Base-by-base conservation (phyloP, 92 coral and sea anemone genomes). In the Ricordea florida region DNA sequence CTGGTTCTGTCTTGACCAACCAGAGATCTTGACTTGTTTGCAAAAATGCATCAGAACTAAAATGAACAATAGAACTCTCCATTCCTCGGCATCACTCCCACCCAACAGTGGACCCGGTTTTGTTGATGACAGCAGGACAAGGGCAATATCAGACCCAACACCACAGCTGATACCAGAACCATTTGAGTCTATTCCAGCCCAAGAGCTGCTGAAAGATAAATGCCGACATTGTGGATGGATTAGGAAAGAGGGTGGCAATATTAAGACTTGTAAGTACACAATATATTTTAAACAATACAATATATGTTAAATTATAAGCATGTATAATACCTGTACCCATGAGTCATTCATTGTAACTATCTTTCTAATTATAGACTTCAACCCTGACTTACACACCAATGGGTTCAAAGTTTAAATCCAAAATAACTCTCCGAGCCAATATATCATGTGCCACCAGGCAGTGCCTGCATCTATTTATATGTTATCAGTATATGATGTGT, bases 141-240 rank as follows among this genome's bases (percentile, higher is more conserved):
- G 78, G 15, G 28, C 86, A 0, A 23, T 13, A 7, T 52, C 57
- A 30, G 81, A 58, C 13, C 26, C 81, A 15, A 72, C 45, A 1
- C 62, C 48, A 8, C 23, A 3, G 1, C 35, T 15, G 15, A 46
- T 60, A 10, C 97, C 92, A 3, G 99, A 96, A 66, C 97, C 99
- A 18, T 96, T 67, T 46, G 73, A 85, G 50, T 79, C 90, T 36
- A 96, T 96, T 44, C 81, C 97, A 45, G 99, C 99, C 4, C 85
- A 84, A 38, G 76, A 71, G 7, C 57, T 96, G 6, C 84, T 96
- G 5, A 56, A 79, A 28, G 90, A 88, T 43, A 84, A 89, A 65
- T 93, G 97, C 62, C 80, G 94, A 8, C 92, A 92, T 46, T 82
- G 90, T 62, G 99, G 99, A 0, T 82, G 87, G 83, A 91, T 96